Evolutionary conservation across 2,113 vertebrate genomes (phyloP).

Genomic region (Vidua chalybeata): DNA sequence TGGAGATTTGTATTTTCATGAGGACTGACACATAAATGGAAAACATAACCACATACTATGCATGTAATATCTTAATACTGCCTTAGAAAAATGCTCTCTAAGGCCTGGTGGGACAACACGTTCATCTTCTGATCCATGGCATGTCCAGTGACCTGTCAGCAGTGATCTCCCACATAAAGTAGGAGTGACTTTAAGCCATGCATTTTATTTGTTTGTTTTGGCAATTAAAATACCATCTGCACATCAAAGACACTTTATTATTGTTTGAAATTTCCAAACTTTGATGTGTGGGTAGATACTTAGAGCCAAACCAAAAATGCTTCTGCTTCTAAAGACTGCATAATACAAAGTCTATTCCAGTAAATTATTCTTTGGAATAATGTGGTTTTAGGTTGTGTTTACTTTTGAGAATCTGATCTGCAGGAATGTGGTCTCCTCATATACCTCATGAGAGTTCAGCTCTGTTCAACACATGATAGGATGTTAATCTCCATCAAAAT

Average conservation of each 20-base stretch:
- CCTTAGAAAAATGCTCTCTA: not conserved
- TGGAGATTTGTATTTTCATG: not conserved
- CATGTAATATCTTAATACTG: not conserved
- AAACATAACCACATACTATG: not conserved
- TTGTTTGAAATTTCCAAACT: not conserved
- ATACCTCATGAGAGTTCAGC: not conserved
- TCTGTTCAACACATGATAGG: not conserved
- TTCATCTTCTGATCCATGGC: not conserved
- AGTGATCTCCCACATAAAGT: not conserved
- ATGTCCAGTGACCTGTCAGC: not conserved
- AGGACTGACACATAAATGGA: not conserved
- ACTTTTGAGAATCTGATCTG: not conserved
- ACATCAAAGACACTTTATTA: not conserved
- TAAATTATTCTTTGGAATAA: not conserved
- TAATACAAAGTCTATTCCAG: not conserved
- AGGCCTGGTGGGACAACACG: not conserved
- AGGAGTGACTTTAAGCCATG: not conserved
- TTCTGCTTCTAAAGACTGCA: not conserved
- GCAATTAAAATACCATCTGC: not conserved
- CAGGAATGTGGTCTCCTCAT: not conserved
- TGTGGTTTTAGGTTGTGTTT: not conserved
- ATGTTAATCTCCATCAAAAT: not conserved
- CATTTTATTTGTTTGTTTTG: slow-evolving; percentile 7
- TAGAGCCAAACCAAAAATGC: not conserved
- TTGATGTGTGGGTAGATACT: not conserved